Base-by-base conservation (phyloP, 2,888 invertebrate species). In the Drosophila kambysellisi region DNA sequence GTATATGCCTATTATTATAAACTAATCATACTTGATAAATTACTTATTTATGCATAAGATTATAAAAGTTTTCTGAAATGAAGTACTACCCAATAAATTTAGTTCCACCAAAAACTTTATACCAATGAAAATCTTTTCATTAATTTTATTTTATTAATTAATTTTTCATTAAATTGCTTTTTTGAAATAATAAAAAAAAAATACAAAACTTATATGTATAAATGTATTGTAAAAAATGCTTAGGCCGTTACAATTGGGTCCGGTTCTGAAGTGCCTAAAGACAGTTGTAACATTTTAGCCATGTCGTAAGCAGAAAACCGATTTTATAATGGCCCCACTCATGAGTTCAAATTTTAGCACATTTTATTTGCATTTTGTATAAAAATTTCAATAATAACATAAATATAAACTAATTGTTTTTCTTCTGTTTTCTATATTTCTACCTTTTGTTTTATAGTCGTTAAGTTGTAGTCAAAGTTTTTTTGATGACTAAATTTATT, bases 31-130 rank as follows among this genome's bases (percentile, higher is more conserved):
- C 66, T 75, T 70, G 66, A 65, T 72, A 65, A 75, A 66, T 71
- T 78, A 74, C 62, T 59, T 77, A 81, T 60, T 48, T 85, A 88
- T 82, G 76, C 75, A 74, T 87, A 86, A 85, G 85, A 87, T 87
- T 87, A 89, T 83, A 84, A 71, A 81, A 84, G 79, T 79, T 89
- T 78, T 81, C 70, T 87, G 82, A 90, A 82, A 89, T 79, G 82
- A 80, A 93, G 92, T 93, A 94, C 94, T 93, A 94, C 94, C 94
- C 94, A 94, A 94, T 94, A 94, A 94, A 94, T 94, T 94, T 94
- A 94, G 94, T 94, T 94, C 92, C 92, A 90, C 89, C 85, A 91
- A 92, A 92, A 91, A 91, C 89, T 91, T 90, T 88, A 89, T 82
- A 81, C 81, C 83, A 88, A 87, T 86, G 82, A 88, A 91, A 89